A percentile compares a stretch with the other conserved stretches of the same genome.
Evolutionary conservation across 1,140 invertebrate species (phyloP).

Genomic region (Trachymyrmex cornetzi): DNA sequence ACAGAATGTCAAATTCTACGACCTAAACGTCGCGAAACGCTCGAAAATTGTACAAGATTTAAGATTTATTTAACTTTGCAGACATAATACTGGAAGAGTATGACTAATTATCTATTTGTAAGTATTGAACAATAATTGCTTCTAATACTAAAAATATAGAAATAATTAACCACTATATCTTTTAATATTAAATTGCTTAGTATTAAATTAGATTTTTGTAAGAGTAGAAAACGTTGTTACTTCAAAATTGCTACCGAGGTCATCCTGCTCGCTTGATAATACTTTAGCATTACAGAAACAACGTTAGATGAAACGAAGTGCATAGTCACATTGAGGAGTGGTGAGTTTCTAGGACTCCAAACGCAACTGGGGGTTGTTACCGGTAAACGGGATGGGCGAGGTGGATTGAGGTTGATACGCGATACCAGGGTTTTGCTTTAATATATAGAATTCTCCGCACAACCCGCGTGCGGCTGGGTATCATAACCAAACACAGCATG

Average conservation of each 20-base stretch:
- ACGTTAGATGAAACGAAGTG: conserved; percentile 48
- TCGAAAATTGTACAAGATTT: conserved; percentile 7
- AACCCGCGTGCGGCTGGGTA: conserved; percentile 22
- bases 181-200: too few species aligned
- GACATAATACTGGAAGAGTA: too few species aligned
- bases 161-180: too few species aligned
- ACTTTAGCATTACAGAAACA: conserved; percentile 20
- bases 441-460: conserved; percentile 52
- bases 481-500: conserved; percentile 44
- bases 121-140: too few species aligned
- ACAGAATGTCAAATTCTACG: background rate
- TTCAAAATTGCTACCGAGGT: conserved; percentile 8
- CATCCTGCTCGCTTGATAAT: background rate
- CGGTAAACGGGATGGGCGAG: conserved; percentile 46
- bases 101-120: too few species aligned
- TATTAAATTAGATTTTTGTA: too few species aligned
- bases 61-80: too few species aligned
- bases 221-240: background rate
- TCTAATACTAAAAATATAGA: too few species aligned
- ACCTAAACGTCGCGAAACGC: background rate
- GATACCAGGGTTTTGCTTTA: conserved; percentile 48
- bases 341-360: conserved; percentile 45
- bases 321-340: conserved; percentile 53
- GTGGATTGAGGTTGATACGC: conserved; percentile 61
- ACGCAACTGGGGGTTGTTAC: conserved; percentile 24